These are phyloP conservation scores for Porites australiensis DNA, from an alignment of 64 coral and sea anemone genomes.

Conservation along the genomic window DNA sequence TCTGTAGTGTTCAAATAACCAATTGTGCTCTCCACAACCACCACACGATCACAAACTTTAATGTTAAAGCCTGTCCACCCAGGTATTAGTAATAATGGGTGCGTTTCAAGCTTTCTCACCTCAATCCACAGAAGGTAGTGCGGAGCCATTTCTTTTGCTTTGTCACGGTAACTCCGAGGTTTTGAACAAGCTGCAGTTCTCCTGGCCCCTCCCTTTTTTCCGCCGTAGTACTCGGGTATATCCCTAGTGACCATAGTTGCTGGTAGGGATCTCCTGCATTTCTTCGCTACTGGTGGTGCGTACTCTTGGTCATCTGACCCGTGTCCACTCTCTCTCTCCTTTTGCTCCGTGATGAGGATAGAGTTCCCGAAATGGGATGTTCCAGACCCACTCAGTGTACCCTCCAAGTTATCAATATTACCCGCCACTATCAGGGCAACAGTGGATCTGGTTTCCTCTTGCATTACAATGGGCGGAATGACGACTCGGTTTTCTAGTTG, in stretches of 20 bases:
- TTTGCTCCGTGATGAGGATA: conserved; percentile 63
- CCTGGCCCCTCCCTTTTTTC: conserved; percentile 61
- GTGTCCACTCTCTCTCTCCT: conserved; percentile 32
- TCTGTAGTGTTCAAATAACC: conserved; percentile 47
- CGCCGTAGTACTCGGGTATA: conserved; percentile 60
- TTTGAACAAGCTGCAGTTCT: conserved; percentile 5
- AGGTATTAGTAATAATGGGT: conserved; percentile 72
- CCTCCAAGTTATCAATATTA: conserved; percentile 74
- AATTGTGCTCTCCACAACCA: conserved; percentile 56
- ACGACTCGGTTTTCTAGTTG: conserved; percentile 69
- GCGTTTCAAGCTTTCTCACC: conserved; percentile 70
- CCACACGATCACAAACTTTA: conserved; percentile 52
- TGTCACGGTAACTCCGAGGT: conserved; percentile 27
- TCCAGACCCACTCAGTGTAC: conserved; percentile 63
- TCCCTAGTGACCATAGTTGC: conserved; percentile 49
- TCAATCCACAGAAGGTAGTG: conserved; percentile 63
- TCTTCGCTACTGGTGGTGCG: conserved; percentile 31
- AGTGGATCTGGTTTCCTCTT: conserved; percentile 6
- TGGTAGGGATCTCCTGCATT: conserved; percentile 78
- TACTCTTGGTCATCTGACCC: conserved; percentile 16
- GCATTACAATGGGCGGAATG: conserved; percentile 43
- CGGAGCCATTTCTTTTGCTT: neutral
- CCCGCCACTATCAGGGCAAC: conserved; percentile 61
- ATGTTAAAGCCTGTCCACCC: conserved; percentile 83
- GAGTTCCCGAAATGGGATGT: conserved; percentile 75